Evolutionary conservation across 2,113 vertebrate genomes (phyloP).

Genomic region (Indri indri): DNA sequence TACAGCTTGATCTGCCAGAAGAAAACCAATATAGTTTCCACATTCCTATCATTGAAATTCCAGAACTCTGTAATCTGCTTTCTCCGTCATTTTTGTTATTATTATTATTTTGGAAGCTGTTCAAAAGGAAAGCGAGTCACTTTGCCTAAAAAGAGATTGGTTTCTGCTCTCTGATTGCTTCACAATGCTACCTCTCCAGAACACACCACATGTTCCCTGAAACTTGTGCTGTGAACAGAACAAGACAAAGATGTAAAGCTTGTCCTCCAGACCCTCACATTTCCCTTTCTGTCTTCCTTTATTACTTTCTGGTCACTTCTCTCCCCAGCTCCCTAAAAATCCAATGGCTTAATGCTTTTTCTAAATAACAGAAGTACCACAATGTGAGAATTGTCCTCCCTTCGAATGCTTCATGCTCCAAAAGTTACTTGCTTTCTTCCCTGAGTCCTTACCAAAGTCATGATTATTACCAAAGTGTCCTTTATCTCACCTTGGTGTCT

Average conservation of each 20-base stretch:
- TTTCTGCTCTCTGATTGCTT: background rate
- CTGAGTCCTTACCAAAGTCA: background rate
- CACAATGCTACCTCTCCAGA: background rate
- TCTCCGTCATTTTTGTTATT: conserved; percentile 79
- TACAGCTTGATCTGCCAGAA: background rate
- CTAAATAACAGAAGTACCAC: background rate
- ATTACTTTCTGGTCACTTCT: background rate
- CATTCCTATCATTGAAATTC: conserved; percentile 77
- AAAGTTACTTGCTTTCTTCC: background rate
- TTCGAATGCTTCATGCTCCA: background rate
- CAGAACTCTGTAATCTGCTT: conserved; percentile 77
- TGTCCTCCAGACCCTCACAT: background rate
- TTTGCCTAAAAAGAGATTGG: background rate
- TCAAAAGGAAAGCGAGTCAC: conserved; percentile 69
- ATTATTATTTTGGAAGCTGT: conserved; percentile 72
- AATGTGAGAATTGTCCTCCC: background rate
- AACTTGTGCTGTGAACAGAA: background rate
- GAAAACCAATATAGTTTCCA: conserved; percentile 76
- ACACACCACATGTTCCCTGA: background rate
- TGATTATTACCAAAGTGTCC: background rate
- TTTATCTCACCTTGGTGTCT: background rate
- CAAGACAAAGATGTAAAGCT: background rate
- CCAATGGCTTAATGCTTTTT: background rate
- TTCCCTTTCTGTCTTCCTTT: background rate
- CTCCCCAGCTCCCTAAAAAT: background rate